Evolutionary conservation across 2,113 vertebrate species (phyloP).

Genomic region (Sminthopsis crassicaudata): DNA sequence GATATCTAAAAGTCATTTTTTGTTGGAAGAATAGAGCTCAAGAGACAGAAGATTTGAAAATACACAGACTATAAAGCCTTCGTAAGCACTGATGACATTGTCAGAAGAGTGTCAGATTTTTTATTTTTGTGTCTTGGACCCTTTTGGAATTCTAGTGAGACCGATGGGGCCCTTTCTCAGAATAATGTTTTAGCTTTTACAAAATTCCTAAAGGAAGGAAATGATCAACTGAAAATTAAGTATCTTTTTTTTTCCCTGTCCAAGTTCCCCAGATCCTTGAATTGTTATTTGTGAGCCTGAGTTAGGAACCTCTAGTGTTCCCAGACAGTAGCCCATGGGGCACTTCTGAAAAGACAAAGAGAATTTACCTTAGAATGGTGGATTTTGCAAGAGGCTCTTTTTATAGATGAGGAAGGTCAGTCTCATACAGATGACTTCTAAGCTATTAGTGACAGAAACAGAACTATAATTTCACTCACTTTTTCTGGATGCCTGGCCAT

Average conservation of each 20-base stretch:
- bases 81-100: neutral
- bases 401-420: neutral
- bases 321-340: neutral
- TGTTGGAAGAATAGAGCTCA: neutral
- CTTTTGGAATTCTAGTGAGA: neutral
- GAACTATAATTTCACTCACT: neutral
- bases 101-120: neutral
- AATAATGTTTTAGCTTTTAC: neutral
- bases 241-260: neutral
- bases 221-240: neutral
- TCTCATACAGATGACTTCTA: neutral
- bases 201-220: neutral
- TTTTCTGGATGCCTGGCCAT: neutral
- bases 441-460: neutral
- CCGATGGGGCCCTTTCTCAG: neutral
- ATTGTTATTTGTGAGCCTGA: neutral
- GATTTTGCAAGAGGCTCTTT: neutral
- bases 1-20: neutral
- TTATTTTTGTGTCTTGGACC: neutral
- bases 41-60: neutral
- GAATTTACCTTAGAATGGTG: neutral
- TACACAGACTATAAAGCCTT: neutral
- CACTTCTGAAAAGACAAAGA: neutral
- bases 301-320: neutral
- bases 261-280: neutral